Percentiles rank a stretch among this genome's conserved stretches.
Evolutionary conservation across 1,140 invertebrate species (phyloP).

Genomic region (Pseudomyrmex dendroicus): DNA sequence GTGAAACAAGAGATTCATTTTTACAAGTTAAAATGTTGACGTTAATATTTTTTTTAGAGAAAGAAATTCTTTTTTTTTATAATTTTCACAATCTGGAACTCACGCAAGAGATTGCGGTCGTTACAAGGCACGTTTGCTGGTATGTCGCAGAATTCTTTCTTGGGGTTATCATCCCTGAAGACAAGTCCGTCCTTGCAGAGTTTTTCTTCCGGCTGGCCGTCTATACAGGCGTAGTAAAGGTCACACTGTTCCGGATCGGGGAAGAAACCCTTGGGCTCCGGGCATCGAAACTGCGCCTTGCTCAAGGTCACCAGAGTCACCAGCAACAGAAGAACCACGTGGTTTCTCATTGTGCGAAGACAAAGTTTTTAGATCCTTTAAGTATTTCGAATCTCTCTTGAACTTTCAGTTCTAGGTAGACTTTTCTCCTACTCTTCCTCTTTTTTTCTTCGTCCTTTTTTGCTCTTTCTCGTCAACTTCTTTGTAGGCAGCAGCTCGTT

Average conservation of each 20-base stretch:
- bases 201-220: constrained; percentile 88
- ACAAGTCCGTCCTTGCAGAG: constrained; percentile 93
- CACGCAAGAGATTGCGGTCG: constrained; percentile 90
- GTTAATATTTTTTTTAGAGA: no score
- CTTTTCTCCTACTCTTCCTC: constrained; percentile 7
- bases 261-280: constrained; percentile 91
- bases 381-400: neutral
- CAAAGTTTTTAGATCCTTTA: neutral
- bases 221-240: constrained; percentile 91
- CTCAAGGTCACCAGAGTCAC: constrained; percentile 43
- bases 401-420: neutral
- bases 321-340: constrained; percentile 37
- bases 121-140: constrained; percentile 92
- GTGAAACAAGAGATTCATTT: no score
- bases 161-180: constrained; percentile 91
- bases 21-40: no score
- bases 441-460: neutral
- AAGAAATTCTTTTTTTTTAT: no score
- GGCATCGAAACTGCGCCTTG: constrained; percentile 87
- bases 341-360: neutral
- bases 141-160: constrained; percentile 91
- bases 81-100: constrained; percentile 81
- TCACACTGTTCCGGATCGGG: constrained; percentile 92
- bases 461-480: constrained; percentile 17
- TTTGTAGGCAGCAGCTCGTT: constrained; percentile 40